phyloP scores from a whole-genome alignment of 2,797 vertebrate species.

The Acrossocheilus wenchowensis region DNA sequence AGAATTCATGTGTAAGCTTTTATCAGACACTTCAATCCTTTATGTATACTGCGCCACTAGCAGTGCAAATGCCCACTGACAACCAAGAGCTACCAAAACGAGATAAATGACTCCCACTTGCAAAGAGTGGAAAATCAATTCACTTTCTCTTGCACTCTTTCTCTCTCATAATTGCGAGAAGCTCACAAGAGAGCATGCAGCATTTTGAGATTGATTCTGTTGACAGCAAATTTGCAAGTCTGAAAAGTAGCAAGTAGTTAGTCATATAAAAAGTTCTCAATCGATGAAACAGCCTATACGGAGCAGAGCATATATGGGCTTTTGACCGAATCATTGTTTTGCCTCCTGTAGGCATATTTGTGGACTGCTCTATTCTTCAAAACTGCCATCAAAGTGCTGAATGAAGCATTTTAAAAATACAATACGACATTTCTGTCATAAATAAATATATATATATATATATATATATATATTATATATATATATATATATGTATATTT shows the following conservation, averaged over 20 bases:
- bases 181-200: conserved; percentile 50
- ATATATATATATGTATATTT: background rate
- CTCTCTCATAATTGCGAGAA: conserved; percentile 4
- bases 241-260: conserved; percentile 59
- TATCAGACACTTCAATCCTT: conserved; percentile 17
- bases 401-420: conserved; percentile 25
- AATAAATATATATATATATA: background rate
- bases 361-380: background rate
- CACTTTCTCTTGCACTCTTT: conserved; percentile 21
- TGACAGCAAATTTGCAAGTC: conserved; percentile 58
- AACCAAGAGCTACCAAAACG: conserved; percentile 17
- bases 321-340: background rate
- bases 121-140: conserved; percentile 53
- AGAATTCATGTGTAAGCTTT: conserved; percentile 18
- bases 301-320: background rate
- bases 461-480: background rate
- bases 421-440: conserved; percentile 14
- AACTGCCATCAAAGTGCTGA: conserved; percentile 30
- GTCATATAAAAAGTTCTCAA: conserved; percentile 45
- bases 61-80: conserved; percentile 4
- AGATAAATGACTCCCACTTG: conserved; percentile 45
- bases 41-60: background rate
- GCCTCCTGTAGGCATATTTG: conserved; percentile 1
- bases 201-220: conserved; percentile 66
- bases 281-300: background rate